These are phyloP conservation scores for Coracopsis vasa DNA, from an alignment of 2,113 vertebrate genomes.

Conservation along the genomic window DNA sequence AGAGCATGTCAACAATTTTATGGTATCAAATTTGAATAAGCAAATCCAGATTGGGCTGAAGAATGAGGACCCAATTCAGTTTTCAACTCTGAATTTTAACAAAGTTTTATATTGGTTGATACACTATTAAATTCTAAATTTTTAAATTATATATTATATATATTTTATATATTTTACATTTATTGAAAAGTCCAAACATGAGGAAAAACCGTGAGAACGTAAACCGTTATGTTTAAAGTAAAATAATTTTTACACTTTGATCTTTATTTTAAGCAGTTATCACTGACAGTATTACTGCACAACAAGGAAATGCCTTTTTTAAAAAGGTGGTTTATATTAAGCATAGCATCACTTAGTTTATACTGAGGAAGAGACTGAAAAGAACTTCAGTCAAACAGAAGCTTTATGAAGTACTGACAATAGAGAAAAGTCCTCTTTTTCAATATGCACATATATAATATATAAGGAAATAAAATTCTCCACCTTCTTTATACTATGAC, in stretches of 20 bases:
- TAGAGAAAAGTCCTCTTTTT: background rate
- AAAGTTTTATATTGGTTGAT: background rate
- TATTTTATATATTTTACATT: background rate
- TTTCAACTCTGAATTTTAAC: background rate
- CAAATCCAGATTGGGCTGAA: background rate
- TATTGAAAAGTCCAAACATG: background rate
- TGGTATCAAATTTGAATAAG: background rate
- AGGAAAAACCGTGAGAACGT: background rate
- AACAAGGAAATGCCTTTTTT: fast-evolving
- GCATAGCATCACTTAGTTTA: background rate
- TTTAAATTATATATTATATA: background rate
- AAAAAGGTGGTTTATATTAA: background rate
- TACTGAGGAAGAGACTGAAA: background rate
- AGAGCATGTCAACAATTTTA: background rate
- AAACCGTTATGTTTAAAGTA: background rate
- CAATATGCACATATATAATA: background rate
- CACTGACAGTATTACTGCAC: background rate
- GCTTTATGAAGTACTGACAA: background rate
- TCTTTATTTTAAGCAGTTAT: background rate
- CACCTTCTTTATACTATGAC: background rate
- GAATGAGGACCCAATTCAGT: background rate
- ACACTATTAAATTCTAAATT: background rate
- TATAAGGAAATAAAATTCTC: background rate
- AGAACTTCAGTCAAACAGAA: background rate
- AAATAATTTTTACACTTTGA: background rate